Conservation (phyloP, 2,888 invertebrate species). For the Drosophila recens region DNA sequence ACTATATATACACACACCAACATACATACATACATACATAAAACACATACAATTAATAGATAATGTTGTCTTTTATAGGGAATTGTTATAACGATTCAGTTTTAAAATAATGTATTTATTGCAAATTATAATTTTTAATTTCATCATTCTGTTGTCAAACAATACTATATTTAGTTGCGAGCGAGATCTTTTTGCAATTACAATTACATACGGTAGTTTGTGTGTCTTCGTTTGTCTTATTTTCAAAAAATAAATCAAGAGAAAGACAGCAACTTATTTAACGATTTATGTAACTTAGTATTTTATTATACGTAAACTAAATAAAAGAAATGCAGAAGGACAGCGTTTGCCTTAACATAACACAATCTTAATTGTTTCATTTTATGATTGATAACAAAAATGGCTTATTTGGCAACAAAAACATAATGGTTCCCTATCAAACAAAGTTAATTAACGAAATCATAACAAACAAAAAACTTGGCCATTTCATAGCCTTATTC, state of each 20-base stretch:
- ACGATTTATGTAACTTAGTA: constrained; percentile 83
- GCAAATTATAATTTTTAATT: constrained; percentile 58
- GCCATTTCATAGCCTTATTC: neutral
- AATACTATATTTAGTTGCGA: constrained; percentile 67
- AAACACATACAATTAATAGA: constrained; percentile 60
- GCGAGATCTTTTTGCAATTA: constrained; percentile 61
- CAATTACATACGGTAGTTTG: constrained; percentile 67
- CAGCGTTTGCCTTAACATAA: constrained; percentile 84
- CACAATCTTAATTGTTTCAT: constrained; percentile 61
- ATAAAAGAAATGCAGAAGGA: constrained; percentile 85
- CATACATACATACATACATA: constrained; percentile 40
- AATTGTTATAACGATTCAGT: constrained; percentile 73
- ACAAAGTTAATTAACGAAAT: constrained; percentile 1
- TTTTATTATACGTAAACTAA: constrained; percentile 85
- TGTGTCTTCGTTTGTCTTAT: constrained; percentile 73
- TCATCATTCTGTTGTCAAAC: constrained; percentile 46
- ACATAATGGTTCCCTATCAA: neutral
- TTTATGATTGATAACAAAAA: constrained; percentile 5
- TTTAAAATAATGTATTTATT: constrained; percentile 64
- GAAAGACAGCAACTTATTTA: constrained; percentile 65
- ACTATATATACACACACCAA: constrained; percentile 51
- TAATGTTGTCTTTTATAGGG: constrained; percentile 81
- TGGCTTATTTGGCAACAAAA: neutral
- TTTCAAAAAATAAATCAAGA: constrained; percentile 62
- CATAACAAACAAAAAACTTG: neutral